These are phyloP conservation scores for Epinephelus fuscoguttatus DNA, from an alignment of 2,113 vertebrate genomes.

Conservation along the genomic window DNA sequence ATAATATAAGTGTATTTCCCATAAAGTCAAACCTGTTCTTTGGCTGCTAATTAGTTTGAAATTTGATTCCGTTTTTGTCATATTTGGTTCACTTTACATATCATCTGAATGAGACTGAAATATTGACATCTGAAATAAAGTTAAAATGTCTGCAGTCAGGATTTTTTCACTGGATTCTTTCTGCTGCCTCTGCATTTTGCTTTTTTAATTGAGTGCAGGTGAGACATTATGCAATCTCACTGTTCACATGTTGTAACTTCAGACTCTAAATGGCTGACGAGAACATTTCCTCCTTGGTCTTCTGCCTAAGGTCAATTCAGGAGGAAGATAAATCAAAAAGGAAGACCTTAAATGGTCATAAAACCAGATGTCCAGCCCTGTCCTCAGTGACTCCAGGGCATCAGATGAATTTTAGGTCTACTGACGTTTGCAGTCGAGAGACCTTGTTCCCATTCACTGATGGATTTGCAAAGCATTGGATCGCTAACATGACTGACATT, in stretches of 20 bases:
- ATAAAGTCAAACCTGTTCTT: neutral
- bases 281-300: conserved; percentile 41
- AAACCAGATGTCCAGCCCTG: conserved; percentile 36
- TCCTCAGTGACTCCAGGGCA: conserved; percentile 36
- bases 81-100: neutral
- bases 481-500: conserved; percentile 56
- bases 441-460: conserved; percentile 44
- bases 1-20: neutral
- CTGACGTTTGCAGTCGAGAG: conserved; percentile 30
- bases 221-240: conserved; percentile 14
- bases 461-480: conserved; percentile 55
- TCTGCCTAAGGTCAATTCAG: conserved; percentile 39
- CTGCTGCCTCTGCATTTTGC: neutral
- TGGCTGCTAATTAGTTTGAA: neutral
- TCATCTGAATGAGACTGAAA: neutral
- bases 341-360: conserved; percentile 56
- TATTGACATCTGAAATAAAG: neutral
- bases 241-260: conserved; percentile 49
- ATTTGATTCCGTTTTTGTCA: neutral
- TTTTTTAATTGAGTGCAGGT: neutral
- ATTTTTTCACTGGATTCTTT: neutral
- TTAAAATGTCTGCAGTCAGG: neutral
- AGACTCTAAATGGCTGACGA: conserved; percentile 29
- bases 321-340: conserved; percentile 38
- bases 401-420: conserved; percentile 20